These are phyloP conservation scores for Drosophila antonietae DNA, from an alignment of 2,888 invertebrate species.

Conservation along the genomic window DNA sequence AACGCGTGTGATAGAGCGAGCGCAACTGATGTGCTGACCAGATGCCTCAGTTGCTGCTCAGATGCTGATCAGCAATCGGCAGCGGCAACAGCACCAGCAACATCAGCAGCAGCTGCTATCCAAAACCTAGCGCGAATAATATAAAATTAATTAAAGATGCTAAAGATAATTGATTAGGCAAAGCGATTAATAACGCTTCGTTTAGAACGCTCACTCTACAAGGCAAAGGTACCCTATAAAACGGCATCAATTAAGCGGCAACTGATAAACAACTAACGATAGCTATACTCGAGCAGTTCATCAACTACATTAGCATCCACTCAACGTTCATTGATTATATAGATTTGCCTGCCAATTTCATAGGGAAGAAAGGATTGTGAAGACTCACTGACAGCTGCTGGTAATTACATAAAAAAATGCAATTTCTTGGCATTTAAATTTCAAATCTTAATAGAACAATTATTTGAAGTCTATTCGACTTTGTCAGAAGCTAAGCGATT, in stretches of 20 bases:
- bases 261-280: constrained; percentile 14
- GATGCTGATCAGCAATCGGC: constrained; percentile 60
- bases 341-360: neutral
- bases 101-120: constrained; percentile 51
- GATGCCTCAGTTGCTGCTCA: constrained; percentile 38
- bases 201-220: constrained; percentile 34
- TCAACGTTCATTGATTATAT: neutral
- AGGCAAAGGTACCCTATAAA: constrained; percentile 13
- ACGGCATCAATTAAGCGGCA: constrained; percentile 38
- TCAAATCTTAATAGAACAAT: neutral
- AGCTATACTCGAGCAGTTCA: constrained; percentile 13
- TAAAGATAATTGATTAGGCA: constrained; percentile 85
- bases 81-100: constrained; percentile 29
- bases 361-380: neutral
- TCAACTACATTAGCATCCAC: constrained; percentile 31
- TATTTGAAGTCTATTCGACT: neutral
- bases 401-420: neutral
- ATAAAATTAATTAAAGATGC: constrained; percentile 85
- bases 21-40: constrained; percentile 18
- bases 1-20: constrained; percentile 8
- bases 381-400: neutral
- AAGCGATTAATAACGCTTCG: constrained; percentile 84
- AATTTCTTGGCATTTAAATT: neutral
- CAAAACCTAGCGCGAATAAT: constrained; percentile 71
- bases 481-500: neutral